Evolutionary conservation across 2,888 invertebrate species (phyloP).

Genomic region (Clepsis dumicolana): DNA sequence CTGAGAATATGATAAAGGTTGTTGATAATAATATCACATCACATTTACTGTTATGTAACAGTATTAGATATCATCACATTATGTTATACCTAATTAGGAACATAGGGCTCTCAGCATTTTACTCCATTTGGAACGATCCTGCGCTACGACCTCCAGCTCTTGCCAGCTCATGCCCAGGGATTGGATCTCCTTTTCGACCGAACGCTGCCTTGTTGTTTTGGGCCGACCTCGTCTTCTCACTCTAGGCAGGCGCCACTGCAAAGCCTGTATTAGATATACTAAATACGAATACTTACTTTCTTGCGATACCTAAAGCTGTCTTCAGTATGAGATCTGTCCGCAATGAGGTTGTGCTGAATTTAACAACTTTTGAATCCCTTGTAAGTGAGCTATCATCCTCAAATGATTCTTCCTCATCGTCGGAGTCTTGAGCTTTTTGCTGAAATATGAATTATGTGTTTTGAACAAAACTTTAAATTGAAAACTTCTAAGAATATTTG

Average conservation of each 20-base stretch:
- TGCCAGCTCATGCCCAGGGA: too few relatives aligned
- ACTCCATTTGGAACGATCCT: too few relatives aligned
- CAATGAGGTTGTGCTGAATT: constrained; percentile 88
- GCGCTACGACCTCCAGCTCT: too few relatives aligned
- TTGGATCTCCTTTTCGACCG: too few relatives aligned
- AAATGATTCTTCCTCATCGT: constrained; percentile 78
- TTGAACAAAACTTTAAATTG: background rate
- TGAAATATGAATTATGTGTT: constrained; percentile 55
- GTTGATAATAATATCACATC: too few relatives aligned
- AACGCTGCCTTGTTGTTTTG: too few relatives aligned
- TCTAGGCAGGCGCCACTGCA: too few relatives aligned
- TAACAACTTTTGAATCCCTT: constrained; percentile 88
- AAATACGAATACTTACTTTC: constrained; percentile 92
- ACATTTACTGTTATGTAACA: background rate
- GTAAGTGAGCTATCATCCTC: constrained; percentile 80
- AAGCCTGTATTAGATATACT: too few relatives aligned
- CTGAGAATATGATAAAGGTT: too few relatives aligned
- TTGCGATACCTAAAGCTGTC: constrained; percentile 88
- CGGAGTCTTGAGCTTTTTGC: constrained; percentile 81
- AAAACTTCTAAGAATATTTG: background rate
- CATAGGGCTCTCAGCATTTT: too few relatives aligned
- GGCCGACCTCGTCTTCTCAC: too few relatives aligned
- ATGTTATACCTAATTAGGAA: too few relatives aligned
- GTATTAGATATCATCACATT: constrained; percentile 25
- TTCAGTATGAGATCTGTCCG: constrained; percentile 90